These are phyloP conservation scores for Lysiphlebus fabarum DNA, from an alignment of 1,140 invertebrate species.

Conservation along the genomic window DNA sequence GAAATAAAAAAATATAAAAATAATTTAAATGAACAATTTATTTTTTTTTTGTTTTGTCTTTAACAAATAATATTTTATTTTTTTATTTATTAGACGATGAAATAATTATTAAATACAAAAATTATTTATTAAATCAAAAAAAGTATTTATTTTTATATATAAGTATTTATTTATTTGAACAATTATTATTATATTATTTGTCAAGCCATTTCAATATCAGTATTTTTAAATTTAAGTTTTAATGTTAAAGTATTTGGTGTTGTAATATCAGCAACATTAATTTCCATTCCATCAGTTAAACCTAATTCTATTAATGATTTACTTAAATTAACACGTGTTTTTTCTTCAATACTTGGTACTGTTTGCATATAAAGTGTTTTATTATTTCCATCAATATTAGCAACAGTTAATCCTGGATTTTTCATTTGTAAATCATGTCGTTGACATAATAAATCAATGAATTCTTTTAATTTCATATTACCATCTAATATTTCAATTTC, in stretches of 20 bases:
- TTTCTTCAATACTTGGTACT: constrained; percentile 84
- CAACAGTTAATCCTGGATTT: constrained; percentile 74
- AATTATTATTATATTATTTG: not conserved
- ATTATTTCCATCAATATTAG: constrained; percentile 75
- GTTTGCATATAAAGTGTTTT: constrained; percentile 91
- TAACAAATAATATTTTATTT: no score
- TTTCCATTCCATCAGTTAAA: constrained; percentile 74
- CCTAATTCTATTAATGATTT: constrained; percentile 83
- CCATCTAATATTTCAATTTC: constrained; percentile 68
- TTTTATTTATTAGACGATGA: no score
- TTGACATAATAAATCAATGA: constrained; percentile 78
- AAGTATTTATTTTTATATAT: no score
- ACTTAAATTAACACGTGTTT: constrained; percentile 81
- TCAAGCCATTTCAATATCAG: constrained; percentile 55
- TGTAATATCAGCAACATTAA: constrained; percentile 87
- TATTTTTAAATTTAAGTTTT: constrained; percentile 61
- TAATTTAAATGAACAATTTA: no score
- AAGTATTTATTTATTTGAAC: no score
- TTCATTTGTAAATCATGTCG: constrained; percentile 78
- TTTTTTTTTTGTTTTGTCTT: no score
- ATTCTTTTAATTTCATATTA: constrained; percentile 75
- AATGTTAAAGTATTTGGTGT: constrained; percentile 76
- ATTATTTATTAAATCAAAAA: no score
- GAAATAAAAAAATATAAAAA: no score
- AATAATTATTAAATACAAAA: no score